A percentile compares a stretch with the other conserved stretches of the same genome.
Conservation (phyloP, 2,797 vertebrate genomes). For the Xyrichtys novacula region DNA sequence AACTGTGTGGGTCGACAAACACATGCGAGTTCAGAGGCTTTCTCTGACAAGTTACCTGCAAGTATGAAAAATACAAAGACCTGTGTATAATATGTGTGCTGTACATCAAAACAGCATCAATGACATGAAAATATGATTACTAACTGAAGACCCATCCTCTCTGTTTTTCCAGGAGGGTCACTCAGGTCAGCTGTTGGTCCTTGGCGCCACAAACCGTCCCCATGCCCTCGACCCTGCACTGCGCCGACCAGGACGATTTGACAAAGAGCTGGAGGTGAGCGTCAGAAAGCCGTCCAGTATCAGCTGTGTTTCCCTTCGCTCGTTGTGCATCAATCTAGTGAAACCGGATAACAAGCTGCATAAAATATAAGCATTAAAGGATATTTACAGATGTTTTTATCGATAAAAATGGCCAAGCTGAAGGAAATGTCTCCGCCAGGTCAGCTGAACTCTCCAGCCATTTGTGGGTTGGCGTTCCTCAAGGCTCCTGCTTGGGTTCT, state of each 20-base stretch:
- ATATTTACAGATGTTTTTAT: background rate
- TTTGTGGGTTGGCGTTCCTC: constrained; percentile 11
- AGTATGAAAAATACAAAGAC: background rate
- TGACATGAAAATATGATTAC: background rate
- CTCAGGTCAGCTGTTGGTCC: constrained; percentile 91
- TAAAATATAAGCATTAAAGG: background rate
- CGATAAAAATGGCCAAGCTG: background rate
- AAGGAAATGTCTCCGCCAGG: background rate
- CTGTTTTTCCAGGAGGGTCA: constrained; percentile 86
- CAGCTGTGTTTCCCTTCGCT: too few relatives aligned
- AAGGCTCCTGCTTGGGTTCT: background rate
- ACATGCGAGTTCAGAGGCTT: background rate
- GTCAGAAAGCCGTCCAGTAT: too few relatives aligned
- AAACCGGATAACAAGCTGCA: background rate
- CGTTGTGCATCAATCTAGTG: background rate
- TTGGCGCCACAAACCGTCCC: constrained; percentile 96
- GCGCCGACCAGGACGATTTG: constrained; percentile 94
- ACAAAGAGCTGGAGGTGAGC: constrained; percentile 94
- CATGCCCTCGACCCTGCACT: constrained; percentile 93
- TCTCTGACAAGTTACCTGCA: background rate
- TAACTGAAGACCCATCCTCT: background rate
- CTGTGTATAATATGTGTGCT: background rate
- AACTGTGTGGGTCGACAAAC: constrained; percentile 18
- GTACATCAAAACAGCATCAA: too few relatives aligned
- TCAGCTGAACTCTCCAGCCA: background rate